Percentiles rank a stretch among this genome's conserved stretches.
Conservation (phyloP, 1,140 invertebrate genomes). For the Tyrophagus putrescentiae region DNA sequence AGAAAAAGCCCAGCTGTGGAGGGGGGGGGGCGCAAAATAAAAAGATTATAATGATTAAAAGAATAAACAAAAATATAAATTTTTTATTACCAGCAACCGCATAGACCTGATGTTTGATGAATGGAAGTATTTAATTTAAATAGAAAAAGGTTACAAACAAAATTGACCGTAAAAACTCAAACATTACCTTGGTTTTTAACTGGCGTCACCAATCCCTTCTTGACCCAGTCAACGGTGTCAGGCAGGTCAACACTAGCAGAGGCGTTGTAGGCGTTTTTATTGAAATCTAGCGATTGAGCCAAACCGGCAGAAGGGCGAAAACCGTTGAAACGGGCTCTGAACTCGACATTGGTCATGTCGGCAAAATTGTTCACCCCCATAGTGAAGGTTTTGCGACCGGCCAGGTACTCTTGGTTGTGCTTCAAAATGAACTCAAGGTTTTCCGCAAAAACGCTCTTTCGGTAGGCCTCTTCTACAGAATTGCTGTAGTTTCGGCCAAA, state of each 20-base stretch:
- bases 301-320: conserved; percentile 45
- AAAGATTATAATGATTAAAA: too few relatives aligned
- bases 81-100: too few relatives aligned
- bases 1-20: conserved; percentile 77
- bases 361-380: conserved; percentile 17
- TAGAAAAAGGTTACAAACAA: too few relatives aligned
- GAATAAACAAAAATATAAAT: too few relatives aligned
- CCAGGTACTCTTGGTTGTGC: neutral
- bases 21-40: too few relatives aligned
- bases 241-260: conserved; percentile 44
- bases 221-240: conserved; percentile 61
- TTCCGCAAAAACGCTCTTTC: neutral
- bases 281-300: conserved; percentile 30
- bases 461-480: neutral
- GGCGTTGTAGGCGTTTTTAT: conserved; percentile 37
- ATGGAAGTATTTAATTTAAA: too few relatives aligned
- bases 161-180: too few relatives aligned
- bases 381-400: neutral
- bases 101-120: too few relatives aligned
- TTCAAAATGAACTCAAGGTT: neutral
- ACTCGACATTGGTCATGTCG: conserved; percentile 46
- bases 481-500: neutral
- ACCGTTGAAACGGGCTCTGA: conserved; percentile 56
- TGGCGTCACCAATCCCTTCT: conserved; percentile 66
- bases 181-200: conserved; percentile 91